Percentiles rank a stretch among this genome's conserved stretches.
Conservation (phyloP, 1,140 invertebrate genomes). For the Cryptotermes secundus region DNA sequence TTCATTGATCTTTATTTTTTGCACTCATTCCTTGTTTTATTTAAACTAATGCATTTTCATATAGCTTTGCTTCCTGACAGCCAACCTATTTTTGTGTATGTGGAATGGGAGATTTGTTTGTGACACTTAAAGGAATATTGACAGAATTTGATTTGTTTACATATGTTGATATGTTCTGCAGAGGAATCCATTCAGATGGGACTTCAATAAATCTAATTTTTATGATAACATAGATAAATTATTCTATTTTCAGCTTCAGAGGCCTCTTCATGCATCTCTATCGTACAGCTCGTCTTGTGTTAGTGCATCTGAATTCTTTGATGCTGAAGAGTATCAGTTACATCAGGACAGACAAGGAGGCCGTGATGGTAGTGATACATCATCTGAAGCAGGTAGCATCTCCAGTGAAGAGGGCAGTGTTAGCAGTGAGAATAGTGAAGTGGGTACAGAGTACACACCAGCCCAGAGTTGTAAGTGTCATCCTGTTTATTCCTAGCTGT, state of each 20-base stretch:
- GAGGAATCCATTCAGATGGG: too few relatives aligned
- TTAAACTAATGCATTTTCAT: too few relatives aligned
- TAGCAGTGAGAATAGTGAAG: constrained; percentile 66
- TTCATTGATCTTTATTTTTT: too few relatives aligned
- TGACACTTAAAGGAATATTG: too few relatives aligned
- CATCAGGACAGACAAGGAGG: constrained; percentile 35
- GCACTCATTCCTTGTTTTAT: too few relatives aligned
- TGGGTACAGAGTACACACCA: constrained; percentile 54
- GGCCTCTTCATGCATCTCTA: constrained; percentile 60
- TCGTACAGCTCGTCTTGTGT: constrained; percentile 75
- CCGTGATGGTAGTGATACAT: constrained; percentile 56
- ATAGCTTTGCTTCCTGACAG: too few relatives aligned
- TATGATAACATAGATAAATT: not conserved
- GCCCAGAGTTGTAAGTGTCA: constrained; percentile 35
- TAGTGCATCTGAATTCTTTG: constrained; percentile 83
- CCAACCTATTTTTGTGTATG: too few relatives aligned
- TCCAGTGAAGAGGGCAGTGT: constrained; percentile 65
- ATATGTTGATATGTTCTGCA: too few relatives aligned
- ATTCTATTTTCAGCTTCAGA: constrained; percentile 43
- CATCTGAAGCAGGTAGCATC: constrained; percentile 63
- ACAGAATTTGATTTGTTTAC: too few relatives aligned
- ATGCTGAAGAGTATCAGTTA: constrained; percentile 64
- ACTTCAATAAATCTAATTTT: too few relatives aligned
- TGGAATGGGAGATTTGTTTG: too few relatives aligned
- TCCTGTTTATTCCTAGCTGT: not conserved